These are phyloP conservation scores for Enteromius treurensis DNA, from an alignment of 2,797 vertebrate genomes.

Conservation along the genomic window DNA sequence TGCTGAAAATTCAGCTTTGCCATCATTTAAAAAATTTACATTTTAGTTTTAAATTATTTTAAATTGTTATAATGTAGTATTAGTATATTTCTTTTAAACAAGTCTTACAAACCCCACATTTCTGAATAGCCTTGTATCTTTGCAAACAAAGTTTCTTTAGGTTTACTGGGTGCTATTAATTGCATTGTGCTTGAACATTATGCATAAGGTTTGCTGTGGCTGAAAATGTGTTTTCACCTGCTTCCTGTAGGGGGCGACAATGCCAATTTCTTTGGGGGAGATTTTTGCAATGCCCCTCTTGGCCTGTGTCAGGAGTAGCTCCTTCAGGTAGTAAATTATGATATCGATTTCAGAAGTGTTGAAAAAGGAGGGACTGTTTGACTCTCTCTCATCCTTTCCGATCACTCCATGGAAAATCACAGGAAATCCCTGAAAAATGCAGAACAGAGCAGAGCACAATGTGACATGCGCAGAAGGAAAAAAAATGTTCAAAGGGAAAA, in stretches of 20 bases:
- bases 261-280: constrained; percentile 83
- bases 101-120: background rate
- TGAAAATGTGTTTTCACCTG: constrained; percentile 77
- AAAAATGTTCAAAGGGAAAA: background rate
- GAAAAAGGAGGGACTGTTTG: constrained; percentile 91
- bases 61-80: background rate
- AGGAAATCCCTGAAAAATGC: constrained; percentile 82
- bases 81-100: background rate
- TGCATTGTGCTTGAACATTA: background rate
- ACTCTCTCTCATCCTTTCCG: constrained; percentile 83
- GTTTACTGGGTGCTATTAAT: background rate
- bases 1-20: no score
- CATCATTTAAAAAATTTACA: no score
- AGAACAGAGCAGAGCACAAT: constrained; percentile 1
- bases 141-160: background rate
- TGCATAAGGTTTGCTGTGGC: background rate
- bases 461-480: background rate
- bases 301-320: constrained; percentile 79
- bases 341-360: constrained; percentile 85
- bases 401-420: constrained; percentile 89
- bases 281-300: constrained; percentile 76
- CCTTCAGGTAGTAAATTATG: constrained; percentile 82
- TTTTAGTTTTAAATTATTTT: background rate
- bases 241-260: constrained; percentile 95
- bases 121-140: background rate